Base-by-base conservation (phyloP, 2,888 invertebrate species). In the Zaprionus obscuricornis region DNA sequence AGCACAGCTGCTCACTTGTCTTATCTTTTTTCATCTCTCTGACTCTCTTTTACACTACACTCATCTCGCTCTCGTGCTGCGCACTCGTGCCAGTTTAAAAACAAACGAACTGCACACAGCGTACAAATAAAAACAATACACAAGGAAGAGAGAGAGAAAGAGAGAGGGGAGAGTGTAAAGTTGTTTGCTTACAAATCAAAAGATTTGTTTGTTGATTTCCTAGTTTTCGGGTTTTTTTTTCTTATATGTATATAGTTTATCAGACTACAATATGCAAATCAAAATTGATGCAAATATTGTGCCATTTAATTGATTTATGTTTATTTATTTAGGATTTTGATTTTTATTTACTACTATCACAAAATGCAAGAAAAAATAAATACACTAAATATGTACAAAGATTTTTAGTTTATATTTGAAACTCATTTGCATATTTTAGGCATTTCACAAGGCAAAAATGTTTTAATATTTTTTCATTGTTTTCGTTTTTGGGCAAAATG, bases 231-330 rank as follows among this genome's bases (percentile, higher is more conserved):
- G n/a, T n/a, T 26, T 24, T 49, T 11, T 29, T 18, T 49, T 54
- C n/a, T n/a, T 24, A n/a, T 37, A 29, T 43, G 43, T 11, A 58
- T 73, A 54, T 51, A 50, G 31, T 26, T 42, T 65, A 58, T 27
- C 52, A 55, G 33, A 46, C 57, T 58, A 40, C 51, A 43, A n/a
- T 59, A 83, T 79, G 76, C 81, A 77, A 72, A 72, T 69, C 20
- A 11, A 18, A 37, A 56, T 45, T 18, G 26, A 70, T 43, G 63
- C 56, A 63, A 63, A 72, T 33, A 51, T 55, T 74, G 85, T 81
- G 66, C 64, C 78, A 76, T 84, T 84, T 84, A 60, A 81, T 84
- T 81, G 82, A 77, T 81, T 84, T 63, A 34, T 54, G 39, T 42
- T 40, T 36, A 45, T 49, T 43, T 54, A 26, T 8, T 18, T 33